phyloP scores from a whole-genome alignment of 2,113 vertebrate species.

The Oxyura jamaicensis region DNA sequence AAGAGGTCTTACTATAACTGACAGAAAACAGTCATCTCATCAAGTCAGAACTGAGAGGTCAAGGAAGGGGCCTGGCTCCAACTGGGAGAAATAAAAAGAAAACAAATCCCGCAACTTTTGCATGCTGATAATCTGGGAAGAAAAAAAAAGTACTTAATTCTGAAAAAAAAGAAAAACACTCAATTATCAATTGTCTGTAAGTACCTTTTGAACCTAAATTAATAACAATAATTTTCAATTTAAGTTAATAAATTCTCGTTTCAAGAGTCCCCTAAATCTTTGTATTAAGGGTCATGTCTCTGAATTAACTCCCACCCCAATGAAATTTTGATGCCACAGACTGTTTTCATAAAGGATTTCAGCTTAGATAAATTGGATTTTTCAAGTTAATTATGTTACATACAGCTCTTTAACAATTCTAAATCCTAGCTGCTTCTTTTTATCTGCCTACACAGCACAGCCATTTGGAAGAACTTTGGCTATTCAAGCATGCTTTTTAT shows the following conservation, averaged over 20 bases:
- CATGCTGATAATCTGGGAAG: not conserved
- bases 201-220: not conserved
- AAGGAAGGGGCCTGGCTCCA: not conserved
- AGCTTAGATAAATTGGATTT: not conserved
- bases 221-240: not conserved
- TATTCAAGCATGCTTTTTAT: not conserved
- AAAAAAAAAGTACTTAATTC: not conserved
- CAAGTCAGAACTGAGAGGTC: not conserved
- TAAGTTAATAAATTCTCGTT: not conserved
- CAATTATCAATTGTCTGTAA: not conserved
- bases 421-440: not conserved
- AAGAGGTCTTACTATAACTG: not conserved
- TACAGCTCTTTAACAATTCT: not conserved
- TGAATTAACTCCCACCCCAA: not conserved
- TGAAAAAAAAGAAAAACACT: not conserved
- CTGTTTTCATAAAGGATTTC: not conserved
- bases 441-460: not conserved
- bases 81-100: not conserved
- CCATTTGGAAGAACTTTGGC: not conserved
- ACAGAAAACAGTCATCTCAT: not conserved
- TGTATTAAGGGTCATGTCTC: not conserved
- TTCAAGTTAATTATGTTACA: not conserved
- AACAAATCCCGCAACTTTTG: not conserved
- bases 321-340: not conserved
- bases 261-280: not conserved